Conservation (phyloP, 2,113 vertebrate species). For the Seriola dumerili region DNA sequence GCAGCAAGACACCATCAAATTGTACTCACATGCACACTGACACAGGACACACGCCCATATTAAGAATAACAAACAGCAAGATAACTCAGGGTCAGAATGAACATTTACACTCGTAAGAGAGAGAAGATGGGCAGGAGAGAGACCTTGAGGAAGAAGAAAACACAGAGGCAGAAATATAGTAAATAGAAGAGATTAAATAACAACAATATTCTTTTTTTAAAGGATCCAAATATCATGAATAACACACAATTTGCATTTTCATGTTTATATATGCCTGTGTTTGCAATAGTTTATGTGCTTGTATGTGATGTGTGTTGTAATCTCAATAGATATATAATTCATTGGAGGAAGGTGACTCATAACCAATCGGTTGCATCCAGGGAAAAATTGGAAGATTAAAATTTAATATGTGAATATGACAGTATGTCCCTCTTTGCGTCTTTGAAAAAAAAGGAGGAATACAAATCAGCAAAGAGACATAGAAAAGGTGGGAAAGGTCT, state of each 20-base stretch:
- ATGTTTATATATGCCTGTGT: neutral
- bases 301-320: neutral
- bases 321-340: conserved; percentile 33
- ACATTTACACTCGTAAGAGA: neutral
- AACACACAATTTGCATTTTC: neutral
- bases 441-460: neutral
- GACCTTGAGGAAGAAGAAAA: neutral
- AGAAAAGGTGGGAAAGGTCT: neutral
- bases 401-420: conserved; percentile 38
- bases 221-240: neutral
- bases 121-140: neutral
- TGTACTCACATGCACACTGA: neutral
- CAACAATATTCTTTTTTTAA: neutral
- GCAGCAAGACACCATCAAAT: conserved; percentile 40
- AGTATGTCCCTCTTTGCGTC: neutral
- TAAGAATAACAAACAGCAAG: conserved; percentile 46
- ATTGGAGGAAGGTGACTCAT: conserved; percentile 1
- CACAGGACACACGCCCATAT: conserved; percentile 21
- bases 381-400: conserved; percentile 48
- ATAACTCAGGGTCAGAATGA: conserved; percentile 45
- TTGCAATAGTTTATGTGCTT: neutral
- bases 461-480: neutral
- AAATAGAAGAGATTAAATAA: neutral
- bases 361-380: conserved; percentile 31
- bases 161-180: neutral